Conservation (phyloP, 2,797 vertebrate genomes). For the Notoglanidium macrostoma region DNA sequence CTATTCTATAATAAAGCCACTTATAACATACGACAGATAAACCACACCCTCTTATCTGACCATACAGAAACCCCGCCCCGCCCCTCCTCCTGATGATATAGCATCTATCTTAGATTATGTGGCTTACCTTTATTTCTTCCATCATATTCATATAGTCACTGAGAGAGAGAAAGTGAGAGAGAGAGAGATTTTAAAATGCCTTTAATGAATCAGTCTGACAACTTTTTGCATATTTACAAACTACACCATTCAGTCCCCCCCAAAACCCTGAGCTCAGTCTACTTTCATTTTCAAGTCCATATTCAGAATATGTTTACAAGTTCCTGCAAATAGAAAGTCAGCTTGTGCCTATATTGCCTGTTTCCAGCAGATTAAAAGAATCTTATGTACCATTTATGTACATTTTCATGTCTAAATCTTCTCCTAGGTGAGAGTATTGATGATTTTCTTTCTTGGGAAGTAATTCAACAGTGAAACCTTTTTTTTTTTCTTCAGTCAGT, state of each 20-base stretch:
- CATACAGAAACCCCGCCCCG: background rate
- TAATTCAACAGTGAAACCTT: background rate
- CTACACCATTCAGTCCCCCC: background rate
- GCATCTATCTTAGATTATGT: background rate
- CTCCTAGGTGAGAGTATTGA: background rate
- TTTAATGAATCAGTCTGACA: background rate
- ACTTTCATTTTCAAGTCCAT: background rate
- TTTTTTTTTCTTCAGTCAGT: background rate
- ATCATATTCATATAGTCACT: background rate
- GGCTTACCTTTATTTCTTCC: conserved; percentile 24
- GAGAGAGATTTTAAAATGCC: background rate
- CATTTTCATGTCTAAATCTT: background rate
- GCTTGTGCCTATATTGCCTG: background rate
- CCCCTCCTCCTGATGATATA: background rate
- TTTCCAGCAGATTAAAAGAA: background rate
- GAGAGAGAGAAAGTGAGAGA: background rate
- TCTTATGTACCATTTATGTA: no score
- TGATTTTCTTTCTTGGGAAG: background rate
- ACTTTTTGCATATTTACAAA: background rate
- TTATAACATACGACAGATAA: background rate
- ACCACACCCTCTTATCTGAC: background rate
- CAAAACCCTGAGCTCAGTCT: background rate
- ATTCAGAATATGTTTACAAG: background rate
- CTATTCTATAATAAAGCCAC: background rate
- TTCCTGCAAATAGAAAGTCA: background rate